A percentile compares a stretch with the other conserved stretches of the same genome.
phyloP scores from a whole-genome alignment of 1,140 invertebrate species.

The Geopemphigus sp. region DNA sequence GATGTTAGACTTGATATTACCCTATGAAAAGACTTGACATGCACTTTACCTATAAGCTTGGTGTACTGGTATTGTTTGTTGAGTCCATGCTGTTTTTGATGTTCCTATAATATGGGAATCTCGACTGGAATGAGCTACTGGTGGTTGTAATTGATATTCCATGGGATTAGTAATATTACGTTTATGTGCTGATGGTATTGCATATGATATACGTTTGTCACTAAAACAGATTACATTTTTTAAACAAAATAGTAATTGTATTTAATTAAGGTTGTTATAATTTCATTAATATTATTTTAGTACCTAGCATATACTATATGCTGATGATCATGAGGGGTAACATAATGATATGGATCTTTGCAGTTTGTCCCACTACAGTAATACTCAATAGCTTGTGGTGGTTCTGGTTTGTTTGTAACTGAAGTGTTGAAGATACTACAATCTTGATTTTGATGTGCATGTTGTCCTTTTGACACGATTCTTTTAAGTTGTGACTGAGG shows the following conservation, averaged over 20 bases:
- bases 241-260: conserved; percentile 40
- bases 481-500: conserved; percentile 85
- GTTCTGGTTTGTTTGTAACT: conserved; percentile 59
- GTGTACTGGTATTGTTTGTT: conserved; percentile 61
- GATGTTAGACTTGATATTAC: no score
- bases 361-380: conserved; percentile 57
- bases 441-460: conserved; percentile 60
- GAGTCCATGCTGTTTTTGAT: conserved; percentile 57
- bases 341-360: conserved; percentile 62
- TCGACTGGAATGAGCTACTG: conserved; percentile 63
- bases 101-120: conserved; percentile 57
- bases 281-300: neutral
- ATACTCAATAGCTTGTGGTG: conserved; percentile 56
- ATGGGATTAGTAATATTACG: conserved; percentile 47
- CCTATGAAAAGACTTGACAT: no score
- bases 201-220: conserved; percentile 63
- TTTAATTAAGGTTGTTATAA: neutral
- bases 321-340: conserved; percentile 61
- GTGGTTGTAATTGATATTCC: conserved; percentile 60
- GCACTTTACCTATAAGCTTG: conserved; percentile 61
- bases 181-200: conserved; percentile 56
- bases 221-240: conserved; percentile 52
- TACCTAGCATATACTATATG: conserved; percentile 60
- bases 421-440: conserved; percentile 58
- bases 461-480: conserved; percentile 77